Percentiles rank a stretch among this genome's conserved stretches.
Conservation (phyloP, 2,797 vertebrate species). For the Sebastes paucispinis region DNA sequence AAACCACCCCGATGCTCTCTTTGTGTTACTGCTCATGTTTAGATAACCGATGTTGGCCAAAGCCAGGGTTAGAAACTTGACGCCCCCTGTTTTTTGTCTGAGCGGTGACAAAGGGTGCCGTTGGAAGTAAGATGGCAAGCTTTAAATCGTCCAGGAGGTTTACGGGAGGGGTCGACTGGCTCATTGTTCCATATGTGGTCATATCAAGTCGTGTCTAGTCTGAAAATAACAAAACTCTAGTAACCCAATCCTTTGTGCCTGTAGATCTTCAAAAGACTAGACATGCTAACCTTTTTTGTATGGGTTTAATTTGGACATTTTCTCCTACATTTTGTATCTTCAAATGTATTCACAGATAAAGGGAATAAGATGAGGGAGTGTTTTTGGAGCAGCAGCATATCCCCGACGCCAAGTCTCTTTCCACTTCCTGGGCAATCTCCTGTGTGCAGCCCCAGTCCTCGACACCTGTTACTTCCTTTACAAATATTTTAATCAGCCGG, state of each 20-base stretch:
- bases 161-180: constrained; percentile 11
- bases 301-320: constrained; percentile 36
- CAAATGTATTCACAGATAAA: constrained; percentile 29
- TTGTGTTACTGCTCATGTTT: constrained; percentile 36
- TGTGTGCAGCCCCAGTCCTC: constrained; percentile 32
- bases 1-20: constrained; percentile 33
- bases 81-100: background rate
- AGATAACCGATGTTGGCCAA: constrained; percentile 36
- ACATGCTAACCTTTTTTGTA: constrained; percentile 27
- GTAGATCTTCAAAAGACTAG: constrained; percentile 61
- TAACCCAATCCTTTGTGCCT: constrained; percentile 66
- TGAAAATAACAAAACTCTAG: constrained; percentile 45
- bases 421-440: constrained; percentile 44
- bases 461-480: constrained; percentile 35
- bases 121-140: constrained; percentile 44
- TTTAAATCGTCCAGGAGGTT: constrained; percentile 62
- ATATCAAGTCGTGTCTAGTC: constrained; percentile 62
- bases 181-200: constrained; percentile 39
- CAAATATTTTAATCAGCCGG: constrained; percentile 43
- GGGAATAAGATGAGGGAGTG: constrained; percentile 46
- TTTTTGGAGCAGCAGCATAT: constrained; percentile 34
- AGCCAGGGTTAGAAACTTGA: constrained; percentile 47
- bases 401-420: constrained; percentile 32
- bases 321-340: constrained; percentile 10
- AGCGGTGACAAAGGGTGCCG: constrained; percentile 23